These are phyloP conservation scores for Batillaria attramentaria DNA, from an alignment of 1,140 invertebrate species.

Conservation along the genomic window DNA sequence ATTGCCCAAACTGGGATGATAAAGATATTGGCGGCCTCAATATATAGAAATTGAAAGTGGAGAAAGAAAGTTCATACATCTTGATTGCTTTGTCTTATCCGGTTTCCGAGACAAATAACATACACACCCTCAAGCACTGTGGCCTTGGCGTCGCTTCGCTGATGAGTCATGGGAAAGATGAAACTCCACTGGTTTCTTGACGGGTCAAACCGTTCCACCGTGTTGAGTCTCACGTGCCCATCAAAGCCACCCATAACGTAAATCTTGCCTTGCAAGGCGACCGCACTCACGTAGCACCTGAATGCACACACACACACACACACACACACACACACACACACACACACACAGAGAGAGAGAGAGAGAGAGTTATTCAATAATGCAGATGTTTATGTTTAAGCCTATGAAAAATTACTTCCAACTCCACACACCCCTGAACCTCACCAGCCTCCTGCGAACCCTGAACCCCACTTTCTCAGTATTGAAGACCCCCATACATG, in stretches of 20 bases:
- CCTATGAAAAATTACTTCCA: too few relatives aligned
- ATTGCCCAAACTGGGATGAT: too few relatives aligned
- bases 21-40: too few relatives aligned
- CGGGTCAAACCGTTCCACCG: slow-evolving; percentile 89
- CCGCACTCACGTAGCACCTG: slow-evolving; percentile 56
- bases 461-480: too few relatives aligned
- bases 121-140: slow-evolving; percentile 74
- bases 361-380: too few relatives aligned
- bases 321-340: neutral
- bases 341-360: neutral
- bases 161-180: slow-evolving; percentile 71
- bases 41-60: too few relatives aligned
- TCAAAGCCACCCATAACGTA: slow-evolving; percentile 86
- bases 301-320: neutral
- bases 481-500: too few relatives aligned
- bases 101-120: too few relatives aligned
- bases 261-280: slow-evolving; percentile 45
- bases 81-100: slow-evolving; percentile 77
- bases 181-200: slow-evolving; percentile 86
- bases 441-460: too few relatives aligned
- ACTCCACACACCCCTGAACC: too few relatives aligned
- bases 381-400: too few relatives aligned
- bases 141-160: slow-evolving; percentile 84
- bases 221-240: slow-evolving; percentile 87
- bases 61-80: too few relatives aligned